These are phyloP conservation scores for Apamea crenata DNA, from an alignment of 2,888 invertebrate genomes.

Conservation along the genomic window DNA sequence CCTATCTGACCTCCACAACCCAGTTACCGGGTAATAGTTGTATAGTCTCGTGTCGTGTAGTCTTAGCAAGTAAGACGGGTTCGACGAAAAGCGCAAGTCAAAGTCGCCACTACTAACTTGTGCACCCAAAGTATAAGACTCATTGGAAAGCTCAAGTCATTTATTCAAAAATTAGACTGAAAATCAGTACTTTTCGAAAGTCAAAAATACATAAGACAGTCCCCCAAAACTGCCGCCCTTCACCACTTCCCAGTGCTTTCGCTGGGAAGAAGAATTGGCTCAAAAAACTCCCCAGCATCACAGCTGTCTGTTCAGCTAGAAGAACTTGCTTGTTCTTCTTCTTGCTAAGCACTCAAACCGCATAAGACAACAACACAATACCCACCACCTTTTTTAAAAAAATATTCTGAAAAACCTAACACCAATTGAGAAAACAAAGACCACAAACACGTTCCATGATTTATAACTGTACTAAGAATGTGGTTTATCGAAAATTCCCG, in stretches of 20 bases:
- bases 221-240: no score
- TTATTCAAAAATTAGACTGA: no score
- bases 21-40: not conserved
- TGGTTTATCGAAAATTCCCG: slow-evolving; percentile 79
- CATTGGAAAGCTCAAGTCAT: not conserved
- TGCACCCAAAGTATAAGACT: no score
- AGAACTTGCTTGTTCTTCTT: no score
- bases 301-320: no score
- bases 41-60: no score
- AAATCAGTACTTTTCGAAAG: no score
- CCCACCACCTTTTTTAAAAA: not conserved
- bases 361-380: not conserved
- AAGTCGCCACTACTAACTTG: not conserved
- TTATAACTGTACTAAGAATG: slow-evolving; percentile 68
- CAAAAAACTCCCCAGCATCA: no score
- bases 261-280: no score
- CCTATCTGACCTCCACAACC: not conserved
- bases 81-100: not conserved
- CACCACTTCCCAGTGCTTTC: no score
- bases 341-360: not conserved
- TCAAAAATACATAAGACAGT: no score
- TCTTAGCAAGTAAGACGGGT: no score
- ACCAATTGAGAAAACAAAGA: slow-evolving; percentile 55
- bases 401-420: slow-evolving; percentile 29
- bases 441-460: slow-evolving; percentile 60